Evolutionary conservation across 2,797 vertebrate species (phyloP), one percentile per base, ranked within the genome.

Genomic region (Lerista edwardsae): DNA sequence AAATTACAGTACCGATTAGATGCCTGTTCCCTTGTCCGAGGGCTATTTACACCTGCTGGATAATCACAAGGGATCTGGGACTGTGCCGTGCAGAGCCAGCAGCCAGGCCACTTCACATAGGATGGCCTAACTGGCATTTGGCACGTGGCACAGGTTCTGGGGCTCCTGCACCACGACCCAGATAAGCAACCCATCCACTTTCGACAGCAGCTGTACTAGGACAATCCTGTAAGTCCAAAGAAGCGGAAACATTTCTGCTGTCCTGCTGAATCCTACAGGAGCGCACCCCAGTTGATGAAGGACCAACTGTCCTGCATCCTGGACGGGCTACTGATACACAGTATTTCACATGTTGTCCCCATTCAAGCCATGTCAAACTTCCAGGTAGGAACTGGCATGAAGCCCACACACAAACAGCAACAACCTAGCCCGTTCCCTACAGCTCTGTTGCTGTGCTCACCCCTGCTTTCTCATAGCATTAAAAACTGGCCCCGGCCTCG

Each of bases 31-130:
- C 47, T 67, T 85, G 78, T 71, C 0, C 7, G 51, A 88, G 78
- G 72, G 79, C 62, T 9, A 15, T 77, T 84, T 77, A 89, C 91
- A 76, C 61, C 87, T 80, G 29, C 36, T 87, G 82, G 71, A 84
- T 68, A 89, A 41, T 61, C 78, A 86, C 62, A 68, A 29, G 59
- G 59, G 44, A 89, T 71, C 39, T 85, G n/a, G 0, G 6, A 76
- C 67, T 31, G 29, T 17, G 87, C 79, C 80, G 75, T 78, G 64
- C 57, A 75, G 61, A 79, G 71, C 51, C 75, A 77, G 51, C 7
- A 75, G 62, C 25, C 87, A 90, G 64, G 80, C 62, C 89, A 41
- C 68, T 88, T n/a, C n/a, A n/a, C n/a, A n/a, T n/a, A n/a, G 90
- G 89, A 89, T 75, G 84, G 41, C 36, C 65, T 62, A 80, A 92